Conservation (phyloP, 2,113 vertebrate genomes). For the Gallinago jamesoni region DNA sequence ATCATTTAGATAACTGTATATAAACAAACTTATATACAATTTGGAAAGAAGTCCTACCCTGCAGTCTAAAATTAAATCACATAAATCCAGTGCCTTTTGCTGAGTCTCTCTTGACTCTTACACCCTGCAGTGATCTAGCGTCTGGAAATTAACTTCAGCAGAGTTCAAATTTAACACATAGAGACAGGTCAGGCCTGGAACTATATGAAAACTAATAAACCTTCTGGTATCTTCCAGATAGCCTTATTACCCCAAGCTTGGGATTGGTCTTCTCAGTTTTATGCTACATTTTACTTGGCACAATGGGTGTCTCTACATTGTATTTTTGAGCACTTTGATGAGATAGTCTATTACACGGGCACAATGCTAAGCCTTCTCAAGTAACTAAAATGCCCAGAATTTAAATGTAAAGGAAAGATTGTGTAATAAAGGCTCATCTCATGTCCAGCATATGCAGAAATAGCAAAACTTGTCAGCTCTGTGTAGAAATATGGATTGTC, state of each 20-base stretch:
- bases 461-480: background rate
- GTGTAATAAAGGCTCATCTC: background rate
- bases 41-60: background rate
- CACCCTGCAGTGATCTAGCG: background rate
- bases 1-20: background rate
- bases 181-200: background rate
- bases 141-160: background rate
- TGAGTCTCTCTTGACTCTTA: background rate
- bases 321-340: background rate
- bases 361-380: background rate
- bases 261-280: background rate
- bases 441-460: background rate
- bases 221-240: background rate
- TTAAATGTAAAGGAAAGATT: background rate
- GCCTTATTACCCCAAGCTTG: background rate
- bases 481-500: background rate
- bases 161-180: background rate
- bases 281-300: background rate
- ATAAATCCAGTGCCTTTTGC: background rate
- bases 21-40: background rate
- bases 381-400: background rate
- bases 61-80: background rate
- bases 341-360: background rate
- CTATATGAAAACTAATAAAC: background rate
- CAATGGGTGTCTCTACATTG: background rate